Evolutionary conservation across 2,113 vertebrate genomes (phyloP), one percentile per base, ranked within the genome.

Genomic region (Spea bombifrons): DNA sequence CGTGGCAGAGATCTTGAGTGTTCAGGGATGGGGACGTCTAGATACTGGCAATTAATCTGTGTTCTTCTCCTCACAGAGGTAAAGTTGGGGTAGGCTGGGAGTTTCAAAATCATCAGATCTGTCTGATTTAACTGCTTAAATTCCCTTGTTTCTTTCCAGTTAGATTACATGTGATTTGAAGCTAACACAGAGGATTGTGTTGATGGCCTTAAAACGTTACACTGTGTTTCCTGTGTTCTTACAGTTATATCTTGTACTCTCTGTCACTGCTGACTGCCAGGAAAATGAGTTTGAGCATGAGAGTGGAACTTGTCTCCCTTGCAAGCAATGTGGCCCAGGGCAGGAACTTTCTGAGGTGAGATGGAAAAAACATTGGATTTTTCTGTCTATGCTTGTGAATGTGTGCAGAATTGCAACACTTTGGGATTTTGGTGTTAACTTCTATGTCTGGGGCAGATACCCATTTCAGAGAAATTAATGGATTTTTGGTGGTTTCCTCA

Each of bases 331-430:
- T 84, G 88, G 90, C 82, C 91, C 93, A 0, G 93, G 93, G 45
- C 83, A 88, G 76, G 92, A 95, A 83, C 91, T 94, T 74, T 92
- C 92, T 68, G 91, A 94, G 91, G 93, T 95, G 13, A 66, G 67
- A 30, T 4, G 49, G 8, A 52, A 5, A 52, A 52, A 52, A 52
- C 49, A 52, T 52, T 5, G 49, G 5, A 52, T 52, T 5, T 52
- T 52, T 52, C 49, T 5, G 9, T 5, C 9, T 52, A 5, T 52
- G 9, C 49, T 52, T 52, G 9, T 52, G 5, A 5, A 52, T 52
- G 5, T 52, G 49, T 52, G 5, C 49, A 52, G 49, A 8, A 5
- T 52, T 52, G n/a, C n/a, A n/a, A n/a, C n/a, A n/a, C n/a, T n/a
- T n/a, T n/a, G n/a, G n/a, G n/a, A n/a, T n/a, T n/a, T n/a, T n/a